Evolutionary conservation across 2,888 invertebrate species (phyloP), one percentile per base, ranked within the genome.

Genomic region (Crioceris asparagi): DNA sequence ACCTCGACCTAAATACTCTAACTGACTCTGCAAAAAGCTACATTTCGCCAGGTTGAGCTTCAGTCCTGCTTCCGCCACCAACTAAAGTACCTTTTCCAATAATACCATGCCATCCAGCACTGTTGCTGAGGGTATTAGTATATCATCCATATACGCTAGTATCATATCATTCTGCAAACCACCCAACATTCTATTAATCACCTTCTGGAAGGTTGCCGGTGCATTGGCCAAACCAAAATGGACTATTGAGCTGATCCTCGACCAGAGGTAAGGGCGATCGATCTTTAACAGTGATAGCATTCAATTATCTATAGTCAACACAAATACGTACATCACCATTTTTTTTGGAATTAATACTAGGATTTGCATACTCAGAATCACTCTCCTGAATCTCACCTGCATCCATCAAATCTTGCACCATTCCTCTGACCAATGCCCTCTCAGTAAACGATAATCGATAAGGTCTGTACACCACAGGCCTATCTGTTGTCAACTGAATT

Each of bases 321-420:
- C 35, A 39, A 12, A 33, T 23, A 3, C 34, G 26, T 16, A 34
- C 17, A 16, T 32, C 40, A 27, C 33, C 40, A n/a, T 12, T 27
- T 37, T 17, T 18, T 40, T 40, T 5, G 31, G 25, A 10, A 40
- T 10, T 4, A 39, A 14, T 8, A 21, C 33, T 3, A 12, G 39
- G 39, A 16, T 36, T 41, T 29, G 40, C 38, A 23, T 34, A 43
- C 25, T 37, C 38, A 8, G 38, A 41, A 4, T 43, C 29, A 17
- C 30, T 39, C 17, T 45, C 40, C 15, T 36, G 19, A n/a, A 43
- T 38, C 8, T 36, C 45, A 6, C 40, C 45, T 4, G 17, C 26
- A 3, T 35, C 33, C 27, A 44, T 12, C 5, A 42, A 34, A 1
- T 25, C 35, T 3, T 35, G 26, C 25, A 47, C 38, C 36, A 35